Percentiles rank a stretch among this genome's conserved stretches.
phyloP scores from a whole-genome alignment of 2,888 invertebrate species.

The Noctua pronuba region DNA sequence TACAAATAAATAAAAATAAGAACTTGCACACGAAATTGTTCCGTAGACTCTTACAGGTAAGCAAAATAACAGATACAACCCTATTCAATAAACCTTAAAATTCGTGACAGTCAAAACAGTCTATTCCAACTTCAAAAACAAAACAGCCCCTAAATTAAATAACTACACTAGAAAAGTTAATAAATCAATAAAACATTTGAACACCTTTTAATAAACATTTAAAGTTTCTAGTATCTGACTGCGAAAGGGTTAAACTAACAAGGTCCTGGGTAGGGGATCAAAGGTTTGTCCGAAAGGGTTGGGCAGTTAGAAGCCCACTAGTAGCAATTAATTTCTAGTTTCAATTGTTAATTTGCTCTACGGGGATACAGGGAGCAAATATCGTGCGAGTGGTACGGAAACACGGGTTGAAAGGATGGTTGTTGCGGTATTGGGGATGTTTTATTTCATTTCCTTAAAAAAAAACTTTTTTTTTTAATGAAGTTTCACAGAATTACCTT shows the following conservation, averaged over 20 bases:
- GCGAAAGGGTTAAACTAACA: slow-evolving; percentile 66
- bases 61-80: not conserved
- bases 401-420: slow-evolving; percentile 46
- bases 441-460: not conserved
- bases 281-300: slow-evolving; percentile 74
- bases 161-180: slow-evolving; percentile 16
- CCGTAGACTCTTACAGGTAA: too few species aligned
- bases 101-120: not conserved
- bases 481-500: too few species aligned
- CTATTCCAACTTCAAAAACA: not conserved
- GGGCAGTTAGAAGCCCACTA: slow-evolving; percentile 78
- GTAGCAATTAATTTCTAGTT: slow-evolving; percentile 86
- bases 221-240: slow-evolving; percentile 58
- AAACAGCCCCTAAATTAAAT: slow-evolving; percentile 17
- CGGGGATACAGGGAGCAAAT: slow-evolving; percentile 71
- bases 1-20: too few species aligned
- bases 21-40: too few species aligned
- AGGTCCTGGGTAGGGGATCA: slow-evolving; percentile 39
- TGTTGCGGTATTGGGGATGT: not conserved
- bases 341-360: slow-evolving; percentile 83
- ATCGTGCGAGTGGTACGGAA: slow-evolving; percentile 45
- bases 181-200: slow-evolving; percentile 60
- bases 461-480: too few species aligned
- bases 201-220: slow-evolving; percentile 47
- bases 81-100: not conserved